Conservation (phyloP, 2,888 invertebrate species). For the Eudasyphora cyanicolor region DNA sequence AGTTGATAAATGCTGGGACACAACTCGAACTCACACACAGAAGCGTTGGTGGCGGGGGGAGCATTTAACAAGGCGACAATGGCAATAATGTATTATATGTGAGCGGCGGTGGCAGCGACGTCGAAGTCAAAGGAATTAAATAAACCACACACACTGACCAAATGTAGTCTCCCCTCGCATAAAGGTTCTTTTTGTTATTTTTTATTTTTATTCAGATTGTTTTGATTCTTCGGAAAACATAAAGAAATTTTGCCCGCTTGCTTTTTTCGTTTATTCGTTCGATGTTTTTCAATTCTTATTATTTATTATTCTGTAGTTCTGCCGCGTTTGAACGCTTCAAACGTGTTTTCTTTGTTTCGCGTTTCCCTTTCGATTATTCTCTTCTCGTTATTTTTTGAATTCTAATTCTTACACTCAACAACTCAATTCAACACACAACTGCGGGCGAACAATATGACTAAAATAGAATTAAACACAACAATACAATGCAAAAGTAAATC, state of each 20-base stretch:
- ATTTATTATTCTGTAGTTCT: constrained; percentile 48
- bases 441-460: constrained; percentile 58
- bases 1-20: constrained; percentile 11
- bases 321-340: constrained; percentile 38
- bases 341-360: constrained; percentile 59
- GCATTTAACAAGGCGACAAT: constrained; percentile 34
- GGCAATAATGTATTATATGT: constrained; percentile 9
- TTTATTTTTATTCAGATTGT: constrained; percentile 46
- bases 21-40: constrained; percentile 20
- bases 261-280: constrained; percentile 45
- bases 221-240: constrained; percentile 51
- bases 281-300: constrained; percentile 38
- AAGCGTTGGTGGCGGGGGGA: constrained; percentile 26
- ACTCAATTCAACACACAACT: constrained; percentile 33
- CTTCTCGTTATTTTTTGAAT: constrained; percentile 38
- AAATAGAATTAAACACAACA: constrained; percentile 59
- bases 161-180: neutral
- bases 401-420: constrained; percentile 43
- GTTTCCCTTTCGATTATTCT: constrained; percentile 43
- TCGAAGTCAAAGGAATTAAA: constrained; percentile 50
- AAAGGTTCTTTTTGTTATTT: constrained; percentile 34
- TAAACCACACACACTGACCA: constrained; percentile 23
- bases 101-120: no score
- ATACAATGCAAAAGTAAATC: constrained; percentile 50
- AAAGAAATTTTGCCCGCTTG: constrained; percentile 45